phyloP scores from a whole-genome alignment of 2,797 vertebrate genomes.

The Sebastes hubbsi region DNA sequence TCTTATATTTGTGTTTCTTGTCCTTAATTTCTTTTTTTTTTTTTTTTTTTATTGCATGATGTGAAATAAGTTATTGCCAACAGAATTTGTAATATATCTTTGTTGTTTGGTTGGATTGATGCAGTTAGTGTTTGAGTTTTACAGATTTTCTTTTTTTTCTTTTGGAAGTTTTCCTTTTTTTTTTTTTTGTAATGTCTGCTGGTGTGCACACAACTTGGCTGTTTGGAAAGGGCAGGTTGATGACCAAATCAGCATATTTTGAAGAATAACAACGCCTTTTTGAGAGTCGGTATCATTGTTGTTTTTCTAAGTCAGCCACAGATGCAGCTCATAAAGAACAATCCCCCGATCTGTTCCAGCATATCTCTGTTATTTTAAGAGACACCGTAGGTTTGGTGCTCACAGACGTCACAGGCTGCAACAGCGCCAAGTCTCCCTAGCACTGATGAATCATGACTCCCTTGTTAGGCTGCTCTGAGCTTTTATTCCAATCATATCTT shows the following conservation, averaged over 20 bases:
- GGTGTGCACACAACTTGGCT: constrained; percentile 50
- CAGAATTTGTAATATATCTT: constrained; percentile 98
- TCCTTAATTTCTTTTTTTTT: constrained; percentile 86
- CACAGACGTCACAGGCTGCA: constrained; percentile 42
- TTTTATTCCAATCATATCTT: constrained; percentile 35
- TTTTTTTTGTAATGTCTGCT: constrained; percentile 30
- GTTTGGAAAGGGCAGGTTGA: constrained; percentile 39
- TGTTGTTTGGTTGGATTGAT: constrained; percentile 91
- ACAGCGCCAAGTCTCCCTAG: constrained; percentile 34
- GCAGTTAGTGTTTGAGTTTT: constrained; percentile 89
- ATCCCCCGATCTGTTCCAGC: not conserved
- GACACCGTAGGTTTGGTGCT: constrained; percentile 42
- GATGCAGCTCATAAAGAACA: constrained; percentile 22
- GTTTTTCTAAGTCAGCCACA: constrained; percentile 12
- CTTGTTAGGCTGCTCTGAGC: constrained; percentile 6
- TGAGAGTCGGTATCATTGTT: not conserved
- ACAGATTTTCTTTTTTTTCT: constrained; percentile 53
- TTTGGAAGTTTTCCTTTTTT: not conserved
- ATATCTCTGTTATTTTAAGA: constrained; percentile 53
- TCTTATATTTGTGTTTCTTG: constrained; percentile 83
- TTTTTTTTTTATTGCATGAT: constrained; percentile 93
- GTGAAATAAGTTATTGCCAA: constrained; percentile 99
- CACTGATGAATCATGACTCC: constrained; percentile 50
- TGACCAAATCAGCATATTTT: constrained; percentile 42
- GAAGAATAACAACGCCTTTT: constrained; percentile 7